Base-by-base conservation (phyloP, 2,797 vertebrate genomes). In the Danio jaintianensis region DNA sequence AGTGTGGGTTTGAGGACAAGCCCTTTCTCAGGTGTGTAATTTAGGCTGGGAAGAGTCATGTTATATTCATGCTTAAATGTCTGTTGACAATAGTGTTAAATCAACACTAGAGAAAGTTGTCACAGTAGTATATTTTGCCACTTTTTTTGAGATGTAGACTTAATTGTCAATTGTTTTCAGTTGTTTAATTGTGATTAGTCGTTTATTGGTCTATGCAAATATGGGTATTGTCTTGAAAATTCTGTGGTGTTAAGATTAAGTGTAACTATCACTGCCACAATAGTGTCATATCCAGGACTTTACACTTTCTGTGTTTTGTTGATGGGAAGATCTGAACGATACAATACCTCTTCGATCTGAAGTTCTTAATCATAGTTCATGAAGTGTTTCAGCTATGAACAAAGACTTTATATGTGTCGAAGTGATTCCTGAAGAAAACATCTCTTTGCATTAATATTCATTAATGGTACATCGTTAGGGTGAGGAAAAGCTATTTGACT, bases 141-240 rank as follows among this genome's bases (percentile, higher is more conserved):
- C n/a, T 36, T 15, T 20, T 22, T 20, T 11, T 10, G 48, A 58
- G 38, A 15, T 11, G 7, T n/a, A n/a, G 29, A 29, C 3, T 29
- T 3, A 29, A 29, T 29, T 29, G 29, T 29, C 29, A 29, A 29
- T 29, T 29, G 29, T 29, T 29, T n/a, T 29, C 29, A 29, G 29
- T 1, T 29, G 43, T 47, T 50, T 48, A 48, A 16, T 58, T 72
- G 8, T 72, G 29, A 16, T 18, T 18, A 2, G 66, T 61, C 5
- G 42, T 68, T 12, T 78, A 61, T 61, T 61, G 18, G 79, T 79
- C 56, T 70, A 70, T 79, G 77, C 77, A 79, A 70, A 79, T 73
- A 59, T 29, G 5, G 50, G 29, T 20, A 20, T 58, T 38, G 22
- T 38, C 20, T n/a, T 58, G 22, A 7, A 40, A 68, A 68, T 18